A percentile compares a stretch with the other conserved stretches of the same genome.
These are phyloP conservation scores for Tamias sibiricus DNA, from an alignment of 2,113 vertebrate genomes.

Conservation along the genomic window DNA sequence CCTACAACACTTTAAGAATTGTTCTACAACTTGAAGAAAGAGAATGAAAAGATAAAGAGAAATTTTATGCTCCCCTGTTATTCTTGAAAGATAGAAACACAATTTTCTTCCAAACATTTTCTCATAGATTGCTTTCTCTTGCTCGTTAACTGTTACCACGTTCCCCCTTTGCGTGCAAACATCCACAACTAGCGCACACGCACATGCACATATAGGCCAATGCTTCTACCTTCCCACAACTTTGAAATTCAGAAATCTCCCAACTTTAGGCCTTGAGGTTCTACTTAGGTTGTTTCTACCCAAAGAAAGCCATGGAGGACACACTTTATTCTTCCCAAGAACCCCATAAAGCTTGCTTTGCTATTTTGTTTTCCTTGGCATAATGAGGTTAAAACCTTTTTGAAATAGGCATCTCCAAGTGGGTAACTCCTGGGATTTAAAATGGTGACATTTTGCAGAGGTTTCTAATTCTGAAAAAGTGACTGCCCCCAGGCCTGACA, in stretches of 20 bases:
- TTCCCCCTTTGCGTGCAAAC: no score
- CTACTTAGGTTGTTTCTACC: background rate
- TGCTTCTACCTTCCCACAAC: background rate
- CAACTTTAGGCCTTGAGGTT: background rate
- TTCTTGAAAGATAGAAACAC: background rate
- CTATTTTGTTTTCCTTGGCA: conserved; percentile 19
- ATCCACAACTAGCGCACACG: background rate
- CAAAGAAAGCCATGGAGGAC: background rate
- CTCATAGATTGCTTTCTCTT: background rate
- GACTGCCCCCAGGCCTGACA: background rate
- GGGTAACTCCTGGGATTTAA: background rate
- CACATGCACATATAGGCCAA: no score
- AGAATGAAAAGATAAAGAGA: background rate
- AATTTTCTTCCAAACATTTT: background rate
- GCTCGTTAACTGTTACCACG: background rate
- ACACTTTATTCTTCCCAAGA: background rate
- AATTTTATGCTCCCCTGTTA: background rate
- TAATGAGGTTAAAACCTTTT: background rate
- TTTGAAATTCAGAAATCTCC: background rate
- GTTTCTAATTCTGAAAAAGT: background rate
- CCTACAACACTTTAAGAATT: background rate
- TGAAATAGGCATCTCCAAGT: background rate
- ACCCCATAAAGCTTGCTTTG: background rate
- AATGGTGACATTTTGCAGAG: background rate
- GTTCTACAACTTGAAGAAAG: background rate